phyloP scores from a whole-genome alignment of 1,140 invertebrate species.

The Caenorhabditis remanei region DNA sequence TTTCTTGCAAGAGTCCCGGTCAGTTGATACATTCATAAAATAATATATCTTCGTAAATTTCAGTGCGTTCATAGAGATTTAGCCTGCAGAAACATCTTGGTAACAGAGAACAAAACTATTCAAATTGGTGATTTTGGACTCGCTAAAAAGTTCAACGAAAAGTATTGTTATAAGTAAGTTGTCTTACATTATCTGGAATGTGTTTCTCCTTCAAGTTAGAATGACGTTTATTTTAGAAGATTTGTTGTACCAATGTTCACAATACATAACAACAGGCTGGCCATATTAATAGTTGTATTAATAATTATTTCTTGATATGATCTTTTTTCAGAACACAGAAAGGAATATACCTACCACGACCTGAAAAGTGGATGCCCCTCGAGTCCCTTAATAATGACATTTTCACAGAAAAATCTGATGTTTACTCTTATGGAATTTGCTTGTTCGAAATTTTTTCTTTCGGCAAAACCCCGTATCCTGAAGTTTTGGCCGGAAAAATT shows the following conservation, averaged over 20 bases:
- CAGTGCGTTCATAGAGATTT: constrained; percentile 66
- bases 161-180: constrained; percentile 58
- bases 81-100: constrained; percentile 60
- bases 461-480: constrained; percentile 59
- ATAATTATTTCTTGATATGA: background rate
- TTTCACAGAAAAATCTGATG: constrained; percentile 59
- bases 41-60: background rate
- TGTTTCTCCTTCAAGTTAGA: no score
- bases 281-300: no score
- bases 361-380: constrained; percentile 56
- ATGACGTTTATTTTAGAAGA: no score
- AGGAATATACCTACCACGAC: constrained; percentile 29
- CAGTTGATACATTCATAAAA: background rate
- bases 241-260: no score
- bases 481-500: constrained; percentile 20
- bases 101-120: constrained; percentile 41
- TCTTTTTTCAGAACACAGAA: constrained; percentile 38
- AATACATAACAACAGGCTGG: no score
- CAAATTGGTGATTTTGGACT: constrained; percentile 61
- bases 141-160: constrained; percentile 38
- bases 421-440: constrained; percentile 65
- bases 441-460: constrained; percentile 64
- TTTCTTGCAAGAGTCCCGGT: constrained; percentile 55
- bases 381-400: constrained; percentile 49
- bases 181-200: no score